Base-by-base conservation (phyloP, 2,888 invertebrate genomes). In the Lycocerus yunnanus region DNA sequence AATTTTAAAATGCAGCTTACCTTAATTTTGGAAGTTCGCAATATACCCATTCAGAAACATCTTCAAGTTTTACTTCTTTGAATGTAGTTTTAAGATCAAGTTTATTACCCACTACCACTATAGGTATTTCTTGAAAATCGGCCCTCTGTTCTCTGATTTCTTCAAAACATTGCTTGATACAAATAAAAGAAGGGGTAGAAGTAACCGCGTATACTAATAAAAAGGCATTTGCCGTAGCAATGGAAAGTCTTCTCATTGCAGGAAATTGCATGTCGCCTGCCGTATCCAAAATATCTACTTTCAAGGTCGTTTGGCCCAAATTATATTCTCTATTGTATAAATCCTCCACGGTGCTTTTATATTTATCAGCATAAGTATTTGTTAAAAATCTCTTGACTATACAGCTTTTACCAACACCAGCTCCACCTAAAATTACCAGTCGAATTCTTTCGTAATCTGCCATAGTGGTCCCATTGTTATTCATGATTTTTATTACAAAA, bases 261-360 rank as follows among this genome's bases (percentile, higher is more conserved):
- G 97, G 96, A 87, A 96, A 97, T 85, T 95, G 94, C 87, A 95
- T 92, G 85, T 95, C 95, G 16, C 96, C 95, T 79, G 93, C 93
- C 21, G 95, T 95, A 87, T 95, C 95, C 84, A 95, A 86, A 79
- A 95, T 93, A 85, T 95, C 94, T 81, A 94, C 91, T 88, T 94
- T 94, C 61, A 95, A 88, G 11, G 93, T 92, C 79, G 93, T 90
- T 24, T 91, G 90, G 60, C 94, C 93, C 73, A 95, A 89, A 83
- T 94, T 92, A 85, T 94, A 96, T 86, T 96, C 95, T 73, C 94
- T 90, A 83, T 94, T 95, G 87, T 95, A 95, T 20, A 96, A 90
- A 86, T 97, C 97, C 85, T 97, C 96, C 27, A 96, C 94, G 13
- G 96, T 97, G 81, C 95, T 93, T 80, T 92, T 91, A 87, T 97